Conservation (phyloP, 2,113 vertebrate genomes). For the Poeciliopsis turrubarensis region DNA sequence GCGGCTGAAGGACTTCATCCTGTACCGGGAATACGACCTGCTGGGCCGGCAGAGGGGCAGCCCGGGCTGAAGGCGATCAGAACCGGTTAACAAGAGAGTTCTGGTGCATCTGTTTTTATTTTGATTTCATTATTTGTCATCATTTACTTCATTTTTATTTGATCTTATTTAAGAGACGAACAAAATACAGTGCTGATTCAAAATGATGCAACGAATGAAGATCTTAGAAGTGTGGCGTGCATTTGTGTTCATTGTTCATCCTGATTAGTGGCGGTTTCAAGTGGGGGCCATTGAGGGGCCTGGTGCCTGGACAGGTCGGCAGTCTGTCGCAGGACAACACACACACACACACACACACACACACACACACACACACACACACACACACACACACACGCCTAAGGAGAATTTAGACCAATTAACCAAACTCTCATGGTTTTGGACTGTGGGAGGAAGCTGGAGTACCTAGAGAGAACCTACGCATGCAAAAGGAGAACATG, state of each 20-base stretch:
- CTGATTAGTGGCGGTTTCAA: neutral
- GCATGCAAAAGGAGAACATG: too few species aligned
- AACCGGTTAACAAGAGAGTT: neutral
- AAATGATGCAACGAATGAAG: neutral
- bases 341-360: too few species aligned
- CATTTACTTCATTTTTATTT: too few species aligned
- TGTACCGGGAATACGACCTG: slow-evolving; percentile 89
- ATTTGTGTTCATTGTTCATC: neutral
- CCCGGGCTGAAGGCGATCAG: neutral
- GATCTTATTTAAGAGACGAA: neutral
- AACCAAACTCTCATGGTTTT: too few species aligned
- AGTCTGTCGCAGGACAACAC: too few species aligned
- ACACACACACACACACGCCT: too few species aligned
- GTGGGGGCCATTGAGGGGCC: too few species aligned
- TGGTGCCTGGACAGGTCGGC: too few species aligned
- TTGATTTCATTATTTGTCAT: neutral
- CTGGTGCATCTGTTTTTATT: neutral
- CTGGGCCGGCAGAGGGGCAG: slow-evolving; percentile 48
- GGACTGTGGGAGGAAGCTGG: too few species aligned
- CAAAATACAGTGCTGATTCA: neutral
- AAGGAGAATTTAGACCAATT: too few species aligned
- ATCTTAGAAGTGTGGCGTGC: neutral
- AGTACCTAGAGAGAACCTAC: too few species aligned
- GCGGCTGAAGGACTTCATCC: slow-evolving; percentile 87
- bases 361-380: too few species aligned